Base-by-base conservation (phyloP, 2,797 vertebrate species). In the Parotocinclus haroldoi region DNA sequence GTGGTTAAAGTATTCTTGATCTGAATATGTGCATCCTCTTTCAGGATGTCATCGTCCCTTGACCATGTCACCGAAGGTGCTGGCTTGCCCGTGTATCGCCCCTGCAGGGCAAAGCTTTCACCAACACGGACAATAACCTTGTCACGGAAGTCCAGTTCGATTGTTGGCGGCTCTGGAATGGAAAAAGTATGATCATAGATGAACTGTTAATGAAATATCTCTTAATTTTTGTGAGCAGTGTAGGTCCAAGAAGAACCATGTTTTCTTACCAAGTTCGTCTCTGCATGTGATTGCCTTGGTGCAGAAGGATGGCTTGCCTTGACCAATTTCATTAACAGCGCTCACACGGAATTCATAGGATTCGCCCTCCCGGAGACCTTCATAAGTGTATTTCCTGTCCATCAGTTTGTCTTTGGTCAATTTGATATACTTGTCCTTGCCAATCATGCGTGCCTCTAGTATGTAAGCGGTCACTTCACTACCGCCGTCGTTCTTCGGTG, bases 281-380 rank as follows among this genome's bases (percentile, higher is more conserved):
- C 88, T 99, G 91, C 96, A 99, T 1, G 93, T 98, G 86, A 99
- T 93, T 60, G 94, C 90, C 80, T 98, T 99, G 73, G 96, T 98
- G 83, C 89, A 89, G 86, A 98, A 98, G 0, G 96, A 99, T 0
- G 97, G 96, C 71, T 99, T 99, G 80, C 97, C 86, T 75, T 92
- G 90, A 36, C 97, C 97, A 3, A 99, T 90, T 78, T 96, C 94
- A 67, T 99, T 99, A 66, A 95, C 93, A 0, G 96, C 97, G 13
- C 92, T 89, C 71, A 97, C 96, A 49, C 96, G 95, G 76, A 95
- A 96, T 78, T 99, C 94, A 19, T 92, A 99, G 13, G 91, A 93
- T 54, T 99, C 96, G 4, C 97, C 96, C 72, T 98, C 96, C 80
- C 93, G 91, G 63, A 99, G 85, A 13, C 92, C 93, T 58, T 97